Base-by-base conservation (phyloP, 2,797 vertebrate genomes). In the Poeciliopsis paucimaculata region DNA sequence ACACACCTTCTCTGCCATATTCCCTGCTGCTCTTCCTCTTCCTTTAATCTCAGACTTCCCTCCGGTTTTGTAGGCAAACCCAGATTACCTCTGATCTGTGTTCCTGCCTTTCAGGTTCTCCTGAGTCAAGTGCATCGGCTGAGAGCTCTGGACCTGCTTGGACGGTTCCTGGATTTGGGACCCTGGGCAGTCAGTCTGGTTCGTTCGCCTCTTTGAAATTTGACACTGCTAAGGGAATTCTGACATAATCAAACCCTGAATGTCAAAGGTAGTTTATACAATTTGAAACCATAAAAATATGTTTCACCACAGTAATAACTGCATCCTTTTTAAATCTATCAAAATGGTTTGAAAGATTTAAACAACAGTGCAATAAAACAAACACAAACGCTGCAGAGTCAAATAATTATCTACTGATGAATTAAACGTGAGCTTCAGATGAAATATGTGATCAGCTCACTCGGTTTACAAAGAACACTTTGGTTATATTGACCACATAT, bases 151-250 rank as follows among this genome's bases (percentile, higher is more conserved):
- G 97, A 99, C 84, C 91, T 99, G 90, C 96, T 99, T 28, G 98
- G 98, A 1, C 94, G 96, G n/a, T 99, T 99, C 88, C 88, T 99
- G 95, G 98, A 99, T 94, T 95, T 99, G 85, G 98, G 98, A 9
- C 98, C 98, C 53, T 99, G 98, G 98, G 98, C 98, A 0, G 98
- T 99, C 80, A 99, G 98, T 90, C 93, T 99, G 97, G 98, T 99
- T 64, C 3, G 74, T 75, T 77, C 26, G 6, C 15, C n/a, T 12
- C 16, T 39, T 55, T 51, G 68, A 18, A 5, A 8, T 31, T 53
- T 77, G 36, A 68, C 34, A 47, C n/a, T 10, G 2, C 26, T 75
- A 15, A 16, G 41, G 28, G 23, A 45, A 11, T 18, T 72, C 31
- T 23, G n/a, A 23, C 9, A 60, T 12, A 20, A 8, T 76, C 9